These are phyloP conservation scores for Periphyllus acericola DNA, from an alignment of 2,888 invertebrate genomes.

Conservation along the genomic window DNA sequence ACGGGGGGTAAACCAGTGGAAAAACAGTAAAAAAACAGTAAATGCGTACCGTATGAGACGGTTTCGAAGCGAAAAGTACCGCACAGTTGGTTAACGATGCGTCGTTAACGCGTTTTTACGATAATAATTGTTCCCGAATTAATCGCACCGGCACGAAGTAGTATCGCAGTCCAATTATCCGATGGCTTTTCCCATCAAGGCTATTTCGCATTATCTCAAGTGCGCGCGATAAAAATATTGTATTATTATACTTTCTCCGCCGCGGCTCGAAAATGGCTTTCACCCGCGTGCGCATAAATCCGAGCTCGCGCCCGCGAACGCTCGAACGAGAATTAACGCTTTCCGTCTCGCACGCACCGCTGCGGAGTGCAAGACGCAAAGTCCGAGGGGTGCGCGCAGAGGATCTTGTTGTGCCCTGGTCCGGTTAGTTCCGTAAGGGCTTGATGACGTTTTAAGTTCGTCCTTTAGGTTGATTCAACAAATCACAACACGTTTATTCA, in stretches of 20 bases:
- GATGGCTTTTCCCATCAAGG: constrained; percentile 4
- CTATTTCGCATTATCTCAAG: constrained; percentile 6
- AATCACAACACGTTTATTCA: no score
- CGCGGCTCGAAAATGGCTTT: constrained; percentile 30
- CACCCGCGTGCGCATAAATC: background rate
- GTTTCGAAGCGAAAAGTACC: background rate
- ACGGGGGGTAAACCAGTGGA: background rate
- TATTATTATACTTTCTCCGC: constrained; percentile 21
- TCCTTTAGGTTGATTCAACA: no score
- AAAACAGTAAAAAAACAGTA: no score
- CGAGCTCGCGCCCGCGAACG: background rate
- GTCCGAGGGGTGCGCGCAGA: no score
- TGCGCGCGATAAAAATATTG: background rate
- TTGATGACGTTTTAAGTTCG: no score
- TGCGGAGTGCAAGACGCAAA: no score
- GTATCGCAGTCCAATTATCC: constrained; percentile 3
- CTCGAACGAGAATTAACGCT: constrained; percentile 1
- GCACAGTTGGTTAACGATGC: background rate
- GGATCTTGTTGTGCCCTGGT: no score
- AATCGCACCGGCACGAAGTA: background rate
- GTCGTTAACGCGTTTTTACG: constrained; percentile 7
- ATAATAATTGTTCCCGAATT: background rate
- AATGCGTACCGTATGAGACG: background rate
- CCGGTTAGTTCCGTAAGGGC: no score
- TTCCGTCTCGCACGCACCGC: background rate